Evolutionary conservation across 2,888 invertebrate species (phyloP), one percentile per base, ranked within the genome.

Genomic region (Neuroscelio doddi): DNA sequence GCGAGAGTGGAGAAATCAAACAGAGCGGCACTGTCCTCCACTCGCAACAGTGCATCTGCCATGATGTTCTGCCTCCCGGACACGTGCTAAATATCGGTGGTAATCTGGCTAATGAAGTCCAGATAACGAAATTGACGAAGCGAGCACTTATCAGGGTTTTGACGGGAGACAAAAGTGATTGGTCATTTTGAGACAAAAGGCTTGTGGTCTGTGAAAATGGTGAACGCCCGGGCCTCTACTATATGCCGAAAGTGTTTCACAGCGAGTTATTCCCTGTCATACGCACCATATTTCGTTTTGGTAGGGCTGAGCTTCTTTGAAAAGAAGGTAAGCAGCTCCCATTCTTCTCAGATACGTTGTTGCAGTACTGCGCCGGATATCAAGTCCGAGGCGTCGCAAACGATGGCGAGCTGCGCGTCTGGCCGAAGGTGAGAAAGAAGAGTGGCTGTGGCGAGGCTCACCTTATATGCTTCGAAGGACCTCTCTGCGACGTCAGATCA

Each of bases 261-360:
- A 0, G 71, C 58, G 1, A 49, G 32, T 34, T 72, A 77, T 51
- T 78, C 75, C 3, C 71, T 30, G 16, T 75, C 73, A 46, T 69
- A 76, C 1, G 76, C 55, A 38, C 70, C 68, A 63, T 77, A 80
- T 15, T 70, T 74, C 1, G 1, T 29, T 52, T 79, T 70, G 0
- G 77, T 46, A 0, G 50, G 15, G 9, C 45, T 64, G 0, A 79
- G 56, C 47, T 77, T 76, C 47, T 57, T 70, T 0, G 74, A 72
- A 56, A 74, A 79, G 32, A 77, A 79, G 0, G 47, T 62, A 1
- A 76, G 49, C 2, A 75, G 72, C 44, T 71, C 30, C 75, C 75
- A 75, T 0, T 1, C 29, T 2, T 39, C 49, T 0, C 51, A 39
- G 8, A 39, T 44, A 1, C 16, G 16, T 46, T 78, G 74, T 10